Conservation (phyloP, 2,797 vertebrate genomes). For the Oryzias dopingdopingensis region DNA sequence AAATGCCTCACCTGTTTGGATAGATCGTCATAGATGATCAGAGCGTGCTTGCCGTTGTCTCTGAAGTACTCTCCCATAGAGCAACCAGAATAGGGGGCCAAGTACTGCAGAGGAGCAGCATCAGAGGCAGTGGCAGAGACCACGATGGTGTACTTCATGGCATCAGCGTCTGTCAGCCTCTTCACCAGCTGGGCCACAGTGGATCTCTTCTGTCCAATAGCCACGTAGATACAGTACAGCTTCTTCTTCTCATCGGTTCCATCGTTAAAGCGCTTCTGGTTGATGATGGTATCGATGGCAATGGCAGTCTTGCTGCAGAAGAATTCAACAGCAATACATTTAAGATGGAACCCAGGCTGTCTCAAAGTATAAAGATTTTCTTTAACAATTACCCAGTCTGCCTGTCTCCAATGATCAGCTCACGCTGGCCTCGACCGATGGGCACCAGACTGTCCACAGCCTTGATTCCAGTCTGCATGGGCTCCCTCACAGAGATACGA, state of each 20-base stretch:
- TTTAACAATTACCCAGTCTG: constrained; percentile 88
- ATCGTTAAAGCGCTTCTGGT: constrained; percentile 98
- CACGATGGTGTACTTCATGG: constrained; percentile 99
- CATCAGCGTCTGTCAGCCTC: constrained; percentile 92
- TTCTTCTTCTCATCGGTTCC: constrained; percentile 98
- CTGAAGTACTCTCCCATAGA: constrained; percentile 99
- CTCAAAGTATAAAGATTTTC: no score
- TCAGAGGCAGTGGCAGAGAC: constrained; percentile 96
- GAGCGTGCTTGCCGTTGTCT: constrained; percentile 94
- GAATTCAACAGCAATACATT: neutral
- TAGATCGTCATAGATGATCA: constrained; percentile 98
- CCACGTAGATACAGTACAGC: constrained; percentile 97
- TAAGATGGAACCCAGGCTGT: no score
- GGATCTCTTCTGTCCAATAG: constrained; percentile 97
- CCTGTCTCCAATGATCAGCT: constrained; percentile 97
- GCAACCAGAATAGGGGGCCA: constrained; percentile 97
- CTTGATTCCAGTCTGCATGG: constrained; percentile 98
- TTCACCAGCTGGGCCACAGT: constrained; percentile 98
- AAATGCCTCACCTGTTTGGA: constrained; percentile 89
- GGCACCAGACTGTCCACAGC: constrained; percentile 97
- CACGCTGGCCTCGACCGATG: constrained; percentile 96
- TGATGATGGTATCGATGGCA: constrained; percentile 98
- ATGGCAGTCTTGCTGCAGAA: constrained; percentile 93
- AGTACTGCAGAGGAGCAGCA: constrained; percentile 96
- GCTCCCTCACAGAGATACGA: constrained; percentile 94